These are phyloP conservation scores for Xestobium rufovillosum DNA, from an alignment of 2,888 invertebrate species.

Conservation along the genomic window DNA sequence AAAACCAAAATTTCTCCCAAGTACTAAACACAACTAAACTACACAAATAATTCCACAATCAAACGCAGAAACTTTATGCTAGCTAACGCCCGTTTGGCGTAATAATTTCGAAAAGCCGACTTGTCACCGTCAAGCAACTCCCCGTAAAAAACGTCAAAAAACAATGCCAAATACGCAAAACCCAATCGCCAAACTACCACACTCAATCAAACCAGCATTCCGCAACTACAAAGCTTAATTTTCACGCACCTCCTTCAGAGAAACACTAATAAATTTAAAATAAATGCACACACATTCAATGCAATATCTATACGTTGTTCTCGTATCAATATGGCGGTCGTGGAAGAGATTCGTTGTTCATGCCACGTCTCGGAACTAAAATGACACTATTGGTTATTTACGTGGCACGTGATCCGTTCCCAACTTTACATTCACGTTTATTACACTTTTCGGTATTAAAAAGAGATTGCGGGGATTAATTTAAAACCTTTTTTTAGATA, in stretches of 20 bases:
- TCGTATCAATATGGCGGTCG: conserved; percentile 81
- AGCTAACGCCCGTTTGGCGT: too few species aligned
- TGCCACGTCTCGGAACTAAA: conserved; percentile 66
- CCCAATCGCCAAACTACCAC: conserved; percentile 18
- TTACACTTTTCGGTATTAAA: too few species aligned
- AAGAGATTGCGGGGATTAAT: too few species aligned
- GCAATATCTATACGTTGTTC: conserved; percentile 61
- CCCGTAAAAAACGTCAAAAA: conserved; percentile 42
- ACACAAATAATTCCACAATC: too few species aligned
- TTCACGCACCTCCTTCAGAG: conserved; percentile 49
- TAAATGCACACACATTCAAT: conserved; percentile 63
- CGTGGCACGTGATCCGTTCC: conserved; percentile 31
- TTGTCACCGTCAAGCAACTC: conserved; percentile 51
- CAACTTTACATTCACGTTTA: too few species aligned
- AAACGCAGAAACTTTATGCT: too few species aligned
- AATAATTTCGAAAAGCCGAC: conserved; percentile 42
- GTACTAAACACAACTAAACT: too few species aligned
- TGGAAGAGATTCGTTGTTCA: conserved; percentile 65
- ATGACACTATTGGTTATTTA: conserved; percentile 31
- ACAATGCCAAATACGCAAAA: conserved; percentile 27
- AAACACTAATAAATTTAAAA: conserved; percentile 39
- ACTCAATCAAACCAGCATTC: conserved; percentile 9
- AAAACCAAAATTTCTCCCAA: too few species aligned
- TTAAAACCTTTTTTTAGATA: too few species aligned
- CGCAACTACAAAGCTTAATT: too few species aligned